phyloP scores from a whole-genome alignment of 2,888 invertebrate species.

The Kuschelorhynchus macadamiae region DNA sequence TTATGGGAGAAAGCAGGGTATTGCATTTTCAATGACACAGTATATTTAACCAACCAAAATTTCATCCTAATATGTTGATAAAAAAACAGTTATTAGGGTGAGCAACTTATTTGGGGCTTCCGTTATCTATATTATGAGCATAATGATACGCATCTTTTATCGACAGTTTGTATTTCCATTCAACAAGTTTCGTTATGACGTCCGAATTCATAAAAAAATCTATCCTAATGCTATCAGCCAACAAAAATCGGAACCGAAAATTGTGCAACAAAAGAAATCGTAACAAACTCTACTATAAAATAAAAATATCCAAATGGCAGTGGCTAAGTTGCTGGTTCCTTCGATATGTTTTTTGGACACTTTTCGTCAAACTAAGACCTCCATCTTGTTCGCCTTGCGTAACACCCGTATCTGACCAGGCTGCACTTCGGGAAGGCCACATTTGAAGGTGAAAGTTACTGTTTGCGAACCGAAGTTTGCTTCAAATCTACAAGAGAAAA shows the following conservation, averaged over 20 bases:
- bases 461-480: conserved; percentile 86
- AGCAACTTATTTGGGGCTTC: too few species aligned
- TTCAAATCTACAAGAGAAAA: conserved; percentile 75
- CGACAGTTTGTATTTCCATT: too few species aligned
- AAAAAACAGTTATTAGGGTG: too few species aligned
- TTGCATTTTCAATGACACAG: too few species aligned
- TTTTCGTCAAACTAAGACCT: conserved; percentile 74
- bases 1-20: too few species aligned
- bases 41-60: too few species aligned
- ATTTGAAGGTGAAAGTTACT: conserved; percentile 84
- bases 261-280: conserved; percentile 22
- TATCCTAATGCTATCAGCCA: conserved; percentile 2
- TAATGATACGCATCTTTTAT: too few species aligned
- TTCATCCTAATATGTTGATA: too few species aligned
- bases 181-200: too few species aligned
- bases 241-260: conserved; percentile 6
- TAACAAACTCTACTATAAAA: not conserved
- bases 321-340: conserved; percentile 46
- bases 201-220: not conserved
- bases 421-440: conserved; percentile 76
- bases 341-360: conserved; percentile 46
- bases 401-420: conserved; percentile 78
- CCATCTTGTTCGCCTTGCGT: conserved; percentile 80
- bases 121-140: too few species aligned
- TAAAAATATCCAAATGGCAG: conserved; percentile 36